Conservation (phyloP, 2,113 vertebrate genomes). For the Callospermophilus lateralis region DNA sequence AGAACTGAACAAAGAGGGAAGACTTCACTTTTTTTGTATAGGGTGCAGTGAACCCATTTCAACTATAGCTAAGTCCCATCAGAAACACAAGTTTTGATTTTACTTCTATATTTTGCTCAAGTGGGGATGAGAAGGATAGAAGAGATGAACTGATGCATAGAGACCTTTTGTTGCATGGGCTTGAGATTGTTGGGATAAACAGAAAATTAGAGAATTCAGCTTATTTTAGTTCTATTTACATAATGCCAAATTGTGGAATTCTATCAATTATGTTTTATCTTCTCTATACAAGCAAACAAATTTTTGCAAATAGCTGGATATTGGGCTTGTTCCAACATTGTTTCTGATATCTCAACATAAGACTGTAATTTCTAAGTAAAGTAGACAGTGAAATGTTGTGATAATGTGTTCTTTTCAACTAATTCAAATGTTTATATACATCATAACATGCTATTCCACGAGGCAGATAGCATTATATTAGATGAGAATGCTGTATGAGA, state of each 20-base stretch:
- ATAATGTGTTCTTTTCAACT: constrained; percentile 33
- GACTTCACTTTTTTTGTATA: too few relatives aligned
- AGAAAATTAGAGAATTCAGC: constrained; percentile 24
- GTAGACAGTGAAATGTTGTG: constrained; percentile 16
- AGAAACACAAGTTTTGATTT: neutral
- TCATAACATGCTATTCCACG: neutral
- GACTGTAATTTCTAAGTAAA: constrained; percentile 23
- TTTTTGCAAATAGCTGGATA: constrained; percentile 51
- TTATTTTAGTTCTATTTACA: neutral
- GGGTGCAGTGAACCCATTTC: neutral
- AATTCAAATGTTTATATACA: constrained; percentile 11
- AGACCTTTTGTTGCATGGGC: neutral
- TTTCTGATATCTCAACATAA: constrained; percentile 55
- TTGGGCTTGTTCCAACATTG: neutral
- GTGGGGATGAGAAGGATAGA: too few relatives aligned
- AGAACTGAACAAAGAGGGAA: neutral
- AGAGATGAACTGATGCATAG: neutral
- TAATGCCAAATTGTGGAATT: neutral
- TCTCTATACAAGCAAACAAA: constrained; percentile 5
- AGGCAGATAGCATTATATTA: neutral
- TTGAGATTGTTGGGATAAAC: constrained; percentile 8
- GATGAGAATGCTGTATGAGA: neutral
- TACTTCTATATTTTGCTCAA: neutral
- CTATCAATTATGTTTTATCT: constrained; percentile 48
- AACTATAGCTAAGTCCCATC: neutral